phyloP scores from a whole-genome alignment of 1,140 invertebrate genomes.

The Orius insidiosus region DNA sequence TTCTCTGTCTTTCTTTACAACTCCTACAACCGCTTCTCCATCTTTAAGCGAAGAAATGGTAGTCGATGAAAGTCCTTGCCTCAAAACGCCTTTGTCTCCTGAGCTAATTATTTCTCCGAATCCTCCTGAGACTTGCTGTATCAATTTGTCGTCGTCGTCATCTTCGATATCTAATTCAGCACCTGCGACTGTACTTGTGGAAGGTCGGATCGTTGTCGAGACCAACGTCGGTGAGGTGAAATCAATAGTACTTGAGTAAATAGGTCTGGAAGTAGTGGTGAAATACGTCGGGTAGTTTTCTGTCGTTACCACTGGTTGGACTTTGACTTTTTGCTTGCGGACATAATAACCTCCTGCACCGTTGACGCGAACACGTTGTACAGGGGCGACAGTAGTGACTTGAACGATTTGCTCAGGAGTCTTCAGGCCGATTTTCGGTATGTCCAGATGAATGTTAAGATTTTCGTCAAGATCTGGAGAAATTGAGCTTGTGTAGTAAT shows the following conservation, averaged over 20 bases:
- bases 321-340: slow-evolving; percentile 16
- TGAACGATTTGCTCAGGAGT: slow-evolving; percentile 13
- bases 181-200: slow-evolving; percentile 1
- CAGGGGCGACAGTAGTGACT: slow-evolving; percentile 9
- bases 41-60: slow-evolving; percentile 19
- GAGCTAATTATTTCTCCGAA: slow-evolving; percentile 19
- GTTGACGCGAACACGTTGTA: slow-evolving; percentile 12
- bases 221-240: slow-evolving; percentile 15
- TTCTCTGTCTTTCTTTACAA: slow-evolving; percentile 18
- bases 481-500: slow-evolving; percentile 11
- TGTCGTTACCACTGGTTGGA: slow-evolving; percentile 15
- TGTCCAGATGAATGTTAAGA: slow-evolving; percentile 10
- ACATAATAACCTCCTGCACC: slow-evolving; percentile 16
- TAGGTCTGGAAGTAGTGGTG: slow-evolving; percentile 10
- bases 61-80: slow-evolving; percentile 10
- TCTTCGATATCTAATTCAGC: slow-evolving; percentile 15
- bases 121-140: slow-evolving; percentile 18
- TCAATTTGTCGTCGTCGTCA: slow-evolving; percentile 18
- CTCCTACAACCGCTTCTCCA: slow-evolving; percentile 20
- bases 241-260: slow-evolving; percentile 14
- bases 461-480: slow-evolving; percentile 10
- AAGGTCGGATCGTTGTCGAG: slow-evolving; percentile 14
- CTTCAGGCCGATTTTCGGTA: slow-evolving; percentile 9
- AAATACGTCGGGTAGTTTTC: slow-evolving; percentile 16
- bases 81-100: slow-evolving; percentile 14